Evolutionary conservation across 2,113 vertebrate genomes (phyloP), one percentile per base, ranked within the genome.

Genomic region (Litocranius walleri): DNA sequence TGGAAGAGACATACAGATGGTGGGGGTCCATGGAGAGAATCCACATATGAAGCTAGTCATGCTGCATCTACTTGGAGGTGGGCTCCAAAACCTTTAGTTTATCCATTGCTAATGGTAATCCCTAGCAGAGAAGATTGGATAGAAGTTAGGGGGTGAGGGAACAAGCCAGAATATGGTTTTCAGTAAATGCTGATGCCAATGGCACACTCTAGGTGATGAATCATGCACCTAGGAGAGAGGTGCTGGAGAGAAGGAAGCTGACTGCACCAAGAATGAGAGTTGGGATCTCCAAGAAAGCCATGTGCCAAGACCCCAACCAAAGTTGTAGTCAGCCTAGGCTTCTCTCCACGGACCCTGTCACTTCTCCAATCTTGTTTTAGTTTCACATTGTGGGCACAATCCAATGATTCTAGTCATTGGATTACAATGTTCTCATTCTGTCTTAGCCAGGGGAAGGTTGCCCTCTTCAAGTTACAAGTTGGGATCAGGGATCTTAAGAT

Each of bases 151-250:
- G 86, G 95, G 67, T 90, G 97, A 64, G 67, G 96, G 95, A 84
- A 97, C 36, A 94, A 97, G 98, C 97, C 94, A 96, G 97, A 97
- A 57, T 61, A 94, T 92, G 93, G 86, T 97, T 95, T 93, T 98
- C 82, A 90, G 89, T 97, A 92, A 87, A 97, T 97, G 94, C 95
- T 97, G 64, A 59, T 90, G 98, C 98, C 19, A 52, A 95, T 96
- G 98, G 97, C 91, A 97, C 98, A 3, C 67, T 40, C 36, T 74
- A 74, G 67, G 67, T 82, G 94, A 87, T 93, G 93, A 89, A 56
- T 97, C 15, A 6, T 77, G 97, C 85, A 33, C 96, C 83, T 74
- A 92, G 81, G 83, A 93, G 71, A 97, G 96, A 67, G 88, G 61
- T 92, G 67, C 97, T 96, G 95, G 89, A 88, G 77, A 97, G 15